Conservation (phyloP, 2,113 vertebrate species). For the Jacana jacana region DNA sequence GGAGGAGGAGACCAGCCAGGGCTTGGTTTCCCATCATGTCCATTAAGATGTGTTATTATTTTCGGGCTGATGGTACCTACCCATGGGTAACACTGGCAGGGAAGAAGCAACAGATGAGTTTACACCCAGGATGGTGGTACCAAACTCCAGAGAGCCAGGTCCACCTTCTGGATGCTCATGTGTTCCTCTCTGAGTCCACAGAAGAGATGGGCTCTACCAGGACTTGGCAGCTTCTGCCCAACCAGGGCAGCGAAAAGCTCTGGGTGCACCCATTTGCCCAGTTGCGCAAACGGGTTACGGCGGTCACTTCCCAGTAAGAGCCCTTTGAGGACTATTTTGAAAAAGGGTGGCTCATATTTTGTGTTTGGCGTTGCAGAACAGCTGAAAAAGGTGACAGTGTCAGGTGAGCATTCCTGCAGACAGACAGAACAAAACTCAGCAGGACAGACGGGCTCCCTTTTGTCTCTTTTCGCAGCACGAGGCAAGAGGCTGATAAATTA, state of each 20-base stretch:
- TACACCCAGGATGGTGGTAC: fast-evolving
- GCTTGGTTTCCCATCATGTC: fast-evolving
- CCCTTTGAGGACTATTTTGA: background rate
- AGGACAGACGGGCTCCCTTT: background rate
- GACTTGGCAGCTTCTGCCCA: background rate
- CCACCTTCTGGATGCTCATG: background rate
- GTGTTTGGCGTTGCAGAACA: background rate
- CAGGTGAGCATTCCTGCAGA: background rate
- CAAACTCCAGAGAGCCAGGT: background rate
- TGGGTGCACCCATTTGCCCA: background rate
- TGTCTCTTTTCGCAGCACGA: background rate
- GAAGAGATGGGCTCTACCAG: background rate
- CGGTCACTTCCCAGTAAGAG: fast-evolving
- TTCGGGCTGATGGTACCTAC: fast-evolving
- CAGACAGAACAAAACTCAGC: background rate
- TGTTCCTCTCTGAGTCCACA: background rate
- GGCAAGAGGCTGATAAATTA: background rate
- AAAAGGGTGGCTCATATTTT: background rate
- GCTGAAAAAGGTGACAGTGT: background rate
- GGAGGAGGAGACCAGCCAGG: background rate
- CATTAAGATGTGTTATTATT: background rate
- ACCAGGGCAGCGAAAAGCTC: background rate
- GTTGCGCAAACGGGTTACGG: background rate
- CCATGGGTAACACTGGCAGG: fast-evolving
- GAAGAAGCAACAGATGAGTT: background rate